Percentiles rank a stretch among this genome's conserved stretches.
Conservation (phyloP, 2,888 invertebrate species). For the Amorpha juglandis region DNA sequence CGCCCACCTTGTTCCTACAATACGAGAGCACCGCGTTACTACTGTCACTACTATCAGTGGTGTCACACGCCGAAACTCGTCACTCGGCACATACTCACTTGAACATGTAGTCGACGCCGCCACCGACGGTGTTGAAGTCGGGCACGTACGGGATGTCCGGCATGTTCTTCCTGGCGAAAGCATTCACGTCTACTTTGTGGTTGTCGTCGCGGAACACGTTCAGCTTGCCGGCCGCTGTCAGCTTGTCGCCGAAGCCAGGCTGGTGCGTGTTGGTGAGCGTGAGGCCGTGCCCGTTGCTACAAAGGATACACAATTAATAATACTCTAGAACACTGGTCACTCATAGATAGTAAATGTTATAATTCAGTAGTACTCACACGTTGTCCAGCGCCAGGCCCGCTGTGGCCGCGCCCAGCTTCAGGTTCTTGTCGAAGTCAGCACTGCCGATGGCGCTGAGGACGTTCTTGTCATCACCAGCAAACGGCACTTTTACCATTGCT, state of each 20-base stretch:
- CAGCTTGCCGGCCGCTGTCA: constrained; percentile 51
- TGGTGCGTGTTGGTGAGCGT: constrained; percentile 48
- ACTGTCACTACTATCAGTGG: neutral
- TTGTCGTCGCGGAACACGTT: constrained; percentile 50
- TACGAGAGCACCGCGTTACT: neutral
- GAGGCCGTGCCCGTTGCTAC: constrained; percentile 56
- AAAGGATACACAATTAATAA: constrained; percentile 28
- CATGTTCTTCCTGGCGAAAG: constrained; percentile 57
- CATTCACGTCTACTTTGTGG: constrained; percentile 58
- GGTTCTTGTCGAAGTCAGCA: constrained; percentile 38
- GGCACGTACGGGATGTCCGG: constrained; percentile 53
- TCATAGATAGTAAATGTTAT: neutral
- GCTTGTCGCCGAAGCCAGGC: constrained; percentile 51
- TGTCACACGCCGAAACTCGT: neutral
- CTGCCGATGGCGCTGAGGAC: constrained; percentile 50
- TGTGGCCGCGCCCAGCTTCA: constrained; percentile 42
- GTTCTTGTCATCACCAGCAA: constrained; percentile 47
- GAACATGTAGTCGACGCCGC: constrained; percentile 56
- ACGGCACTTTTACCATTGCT: constrained; percentile 43
- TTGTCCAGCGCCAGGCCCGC: constrained; percentile 57
- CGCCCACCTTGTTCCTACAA: constrained; percentile 52
- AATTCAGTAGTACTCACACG: constrained; percentile 46
- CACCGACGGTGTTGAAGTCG: constrained; percentile 63
- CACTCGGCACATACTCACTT: constrained; percentile 6
- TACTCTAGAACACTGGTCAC: neutral